A percentile compares a stretch with the other conserved stretches of the same genome.
These are phyloP conservation scores for Drosophila equinoxialis DNA, from an alignment of 1,140 invertebrate species.

Conservation along the genomic window DNA sequence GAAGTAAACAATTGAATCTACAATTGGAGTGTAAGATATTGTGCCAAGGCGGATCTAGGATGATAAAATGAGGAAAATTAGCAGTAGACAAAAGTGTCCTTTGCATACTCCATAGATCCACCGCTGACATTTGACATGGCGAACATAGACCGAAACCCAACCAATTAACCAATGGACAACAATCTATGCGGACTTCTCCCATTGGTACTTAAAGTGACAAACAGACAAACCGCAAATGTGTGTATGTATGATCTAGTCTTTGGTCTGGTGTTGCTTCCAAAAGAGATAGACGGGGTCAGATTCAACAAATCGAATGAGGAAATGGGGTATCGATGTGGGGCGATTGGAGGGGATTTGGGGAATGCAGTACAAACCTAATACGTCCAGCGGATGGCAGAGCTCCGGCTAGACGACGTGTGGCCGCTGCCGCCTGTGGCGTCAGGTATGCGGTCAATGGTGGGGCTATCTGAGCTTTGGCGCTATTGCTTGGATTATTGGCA, in stretches of 20 bases:
- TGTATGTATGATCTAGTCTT: too few species aligned
- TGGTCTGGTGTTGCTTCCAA: too few species aligned
- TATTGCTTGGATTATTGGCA: slow-evolving; percentile 86
- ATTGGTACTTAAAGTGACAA: background rate
- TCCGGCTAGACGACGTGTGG: slow-evolving; percentile 74
- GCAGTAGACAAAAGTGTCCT: too few species aligned
- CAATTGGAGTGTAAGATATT: background rate
- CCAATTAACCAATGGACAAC: background rate
- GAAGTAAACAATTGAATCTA: too few species aligned
- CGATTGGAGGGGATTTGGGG: background rate
- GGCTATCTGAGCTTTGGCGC: slow-evolving; percentile 85
- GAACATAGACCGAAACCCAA: background rate
- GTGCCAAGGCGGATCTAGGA: too few species aligned
- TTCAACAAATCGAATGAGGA: too few species aligned
- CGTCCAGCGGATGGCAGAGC: slow-evolving; percentile 78
- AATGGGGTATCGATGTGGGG: too few species aligned
- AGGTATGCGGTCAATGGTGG: slow-evolving; percentile 84
- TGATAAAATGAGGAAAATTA: too few species aligned
- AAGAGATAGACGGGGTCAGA: too few species aligned
- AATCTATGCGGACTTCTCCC: background rate
- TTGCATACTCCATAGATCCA: too few species aligned
- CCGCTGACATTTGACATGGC: too few species aligned
- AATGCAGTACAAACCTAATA: slow-evolving; percentile 65
- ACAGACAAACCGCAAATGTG: background rate
- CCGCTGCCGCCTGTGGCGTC: slow-evolving; percentile 83